Conservation (phyloP, 2,888 invertebrate species). For the Chymomyza caudatula region DNA sequence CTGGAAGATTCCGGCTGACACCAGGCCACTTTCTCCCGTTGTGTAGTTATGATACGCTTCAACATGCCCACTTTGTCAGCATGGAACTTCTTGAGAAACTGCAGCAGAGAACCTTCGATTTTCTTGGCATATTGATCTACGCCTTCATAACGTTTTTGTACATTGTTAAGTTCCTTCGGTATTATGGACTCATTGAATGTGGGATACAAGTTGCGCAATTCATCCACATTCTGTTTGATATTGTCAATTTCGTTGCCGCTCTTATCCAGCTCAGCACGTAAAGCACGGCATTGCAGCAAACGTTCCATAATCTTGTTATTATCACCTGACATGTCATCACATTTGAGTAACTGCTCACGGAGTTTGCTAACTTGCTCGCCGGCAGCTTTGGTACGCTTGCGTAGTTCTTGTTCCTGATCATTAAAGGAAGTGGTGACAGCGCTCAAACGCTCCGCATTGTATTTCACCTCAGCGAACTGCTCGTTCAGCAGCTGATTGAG, state of each 20-base stretch:
- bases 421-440: conserved; percentile 85
- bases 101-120: conserved; percentile 86
- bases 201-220: conserved; percentile 86
- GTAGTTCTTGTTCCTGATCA: conserved; percentile 85
- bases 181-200: conserved; percentile 87
- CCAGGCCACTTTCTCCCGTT: conserved; percentile 94
- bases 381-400: conserved; percentile 84
- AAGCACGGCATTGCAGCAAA: conserved; percentile 85
- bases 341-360: conserved; percentile 90
- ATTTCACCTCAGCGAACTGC: conserved; percentile 87
- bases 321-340: conserved; percentile 93
- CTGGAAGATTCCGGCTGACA: conserved; percentile 92
- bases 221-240: conserved; percentile 84
- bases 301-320: conserved; percentile 90
- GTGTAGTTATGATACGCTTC: conserved; percentile 87
- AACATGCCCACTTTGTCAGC: conserved; percentile 90
- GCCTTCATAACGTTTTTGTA: conserved; percentile 91
- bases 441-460: conserved; percentile 86
- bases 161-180: conserved; percentile 88
- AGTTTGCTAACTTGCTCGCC: conserved; percentile 85
- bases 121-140: conserved; percentile 89
- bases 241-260: conserved; percentile 84
- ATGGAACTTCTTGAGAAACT: conserved; percentile 91
- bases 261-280: conserved; percentile 85
- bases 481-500: conserved; percentile 84